Base-by-base conservation (phyloP, 2,113 vertebrate genomes). In the Miniopterus natalensis region DNA sequence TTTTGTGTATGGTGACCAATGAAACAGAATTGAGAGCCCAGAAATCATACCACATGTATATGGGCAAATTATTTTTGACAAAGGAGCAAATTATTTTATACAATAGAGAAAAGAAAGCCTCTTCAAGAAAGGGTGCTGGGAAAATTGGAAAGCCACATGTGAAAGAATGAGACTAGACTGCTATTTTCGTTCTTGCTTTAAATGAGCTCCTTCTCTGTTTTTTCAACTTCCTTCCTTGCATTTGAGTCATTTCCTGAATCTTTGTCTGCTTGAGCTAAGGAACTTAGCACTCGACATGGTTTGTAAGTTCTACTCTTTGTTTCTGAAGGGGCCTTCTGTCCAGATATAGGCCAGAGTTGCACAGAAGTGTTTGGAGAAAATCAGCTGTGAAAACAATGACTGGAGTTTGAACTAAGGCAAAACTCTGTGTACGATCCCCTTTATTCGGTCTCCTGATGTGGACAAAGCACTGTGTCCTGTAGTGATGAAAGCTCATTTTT, bases 181-280 rank as follows among this genome's bases (percentile, higher is more conserved):
- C 49, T 53, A 77, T 77, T 94, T 97, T 96, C 92, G 92, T 94
- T 92, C 97, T 94, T 89, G 59, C 49, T 94, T 97, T 96, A 97
- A 94, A 96, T 74, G 84, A 78, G 25, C 66, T 61, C n/a, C 25
- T 3, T 4, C 2, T 47, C 12, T 66, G 79, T 63, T 65, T 84
- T 61, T 92, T 93, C 90, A 84, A 93, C 40, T 97, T 97, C 97
- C 97, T 97, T 97, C 97, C 97, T 96, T 88, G 57, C 31, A 73
- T 95, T 94, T 94, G 95, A 97, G 92, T 97, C 97, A 97, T 92
- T 97, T 97, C 96, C 97, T 78, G 65, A 92, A 83, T 91, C 94
- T 96, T 97, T 97, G 88, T 96, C 61, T 93, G 31, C 63, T 70
- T 42, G 73, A 73, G 61, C 68, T 77, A 95, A 97, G 92, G 36